phyloP scores from a whole-genome alignment of 2,797 vertebrate species.

The Aeoliscus strigatus region DNA sequence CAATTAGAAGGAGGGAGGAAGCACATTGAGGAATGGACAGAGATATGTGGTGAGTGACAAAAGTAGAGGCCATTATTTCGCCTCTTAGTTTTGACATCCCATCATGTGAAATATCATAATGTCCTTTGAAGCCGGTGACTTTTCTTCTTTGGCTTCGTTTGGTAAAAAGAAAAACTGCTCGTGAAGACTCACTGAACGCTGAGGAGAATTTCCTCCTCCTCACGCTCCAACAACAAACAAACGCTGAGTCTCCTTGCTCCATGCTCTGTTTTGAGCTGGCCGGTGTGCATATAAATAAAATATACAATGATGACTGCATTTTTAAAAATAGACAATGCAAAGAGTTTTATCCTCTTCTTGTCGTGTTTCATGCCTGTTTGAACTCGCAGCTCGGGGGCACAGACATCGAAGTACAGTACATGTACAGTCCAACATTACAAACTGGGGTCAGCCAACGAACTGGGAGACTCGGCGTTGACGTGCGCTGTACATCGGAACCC shows the following conservation, averaged over 20 bases:
- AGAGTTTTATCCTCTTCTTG: constrained; percentile 7
- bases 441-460: constrained; percentile 8
- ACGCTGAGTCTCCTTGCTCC: constrained; percentile 23
- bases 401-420: constrained; percentile 14
- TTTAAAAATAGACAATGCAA: constrained; percentile 50
- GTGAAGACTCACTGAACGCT: constrained; percentile 9
- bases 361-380: constrained; percentile 29
- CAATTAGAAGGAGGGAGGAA: constrained; percentile 34
- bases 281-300: constrained; percentile 57
- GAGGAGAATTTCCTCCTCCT: constrained; percentile 23
- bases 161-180: constrained; percentile 39
- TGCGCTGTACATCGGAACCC: constrained; percentile 2
- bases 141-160: constrained; percentile 50
- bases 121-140: constrained; percentile 49
- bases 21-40: constrained; percentile 5
- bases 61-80: background rate
- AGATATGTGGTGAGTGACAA: constrained; percentile 19
- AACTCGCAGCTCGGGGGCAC: constrained; percentile 31
- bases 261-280: constrained; percentile 27
- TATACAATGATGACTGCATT: constrained; percentile 48
- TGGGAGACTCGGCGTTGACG: constrained; percentile 14
- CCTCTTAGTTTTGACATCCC: too few species aligned
- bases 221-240: constrained; percentile 18
- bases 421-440: background rate
- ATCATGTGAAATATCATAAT: constrained; percentile 43